Conservation (phyloP, 1,140 invertebrate species). For the Magallana angulata region DNA sequence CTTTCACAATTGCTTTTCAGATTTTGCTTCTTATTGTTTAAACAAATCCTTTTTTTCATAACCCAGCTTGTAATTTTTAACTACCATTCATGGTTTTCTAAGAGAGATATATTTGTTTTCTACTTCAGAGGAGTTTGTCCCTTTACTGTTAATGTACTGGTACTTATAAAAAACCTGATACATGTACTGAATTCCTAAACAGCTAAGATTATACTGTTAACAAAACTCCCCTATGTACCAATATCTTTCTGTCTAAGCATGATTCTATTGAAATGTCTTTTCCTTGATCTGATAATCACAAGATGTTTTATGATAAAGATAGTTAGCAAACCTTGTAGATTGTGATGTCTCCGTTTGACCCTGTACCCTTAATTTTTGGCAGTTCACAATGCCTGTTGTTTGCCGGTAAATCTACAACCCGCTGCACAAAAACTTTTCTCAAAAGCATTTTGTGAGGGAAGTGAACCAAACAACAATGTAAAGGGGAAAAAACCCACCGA, state of each 20-base stretch:
- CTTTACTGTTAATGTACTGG: too few relatives aligned
- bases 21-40: too few relatives aligned
- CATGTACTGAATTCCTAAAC: too few relatives aligned
- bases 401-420: slow-evolving; percentile 59
- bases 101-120: too few relatives aligned
- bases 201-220: too few relatives aligned
- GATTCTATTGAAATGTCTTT: background rate
- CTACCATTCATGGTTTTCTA: too few relatives aligned
- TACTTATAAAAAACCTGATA: too few relatives aligned
- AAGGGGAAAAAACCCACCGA: slow-evolving; percentile 56
- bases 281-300: background rate
- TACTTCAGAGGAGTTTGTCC: too few relatives aligned
- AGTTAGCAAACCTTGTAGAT: background rate
- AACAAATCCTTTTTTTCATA: too few relatives aligned
- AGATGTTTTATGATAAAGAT: background rate
- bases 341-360: slow-evolving; percentile 26
- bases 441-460: slow-evolving; percentile 62
- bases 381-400: slow-evolving; percentile 69
- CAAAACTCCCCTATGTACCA: too few relatives aligned
- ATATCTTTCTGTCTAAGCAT: background rate
- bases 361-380: slow-evolving; percentile 54
- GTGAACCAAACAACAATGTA: slow-evolving; percentile 68
- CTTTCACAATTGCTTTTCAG: too few relatives aligned
- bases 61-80: too few relatives aligned
- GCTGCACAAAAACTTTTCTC: slow-evolving; percentile 59